phyloP scores from a whole-genome alignment of 2,797 vertebrate species.

The Helarctos malayanus region DNA sequence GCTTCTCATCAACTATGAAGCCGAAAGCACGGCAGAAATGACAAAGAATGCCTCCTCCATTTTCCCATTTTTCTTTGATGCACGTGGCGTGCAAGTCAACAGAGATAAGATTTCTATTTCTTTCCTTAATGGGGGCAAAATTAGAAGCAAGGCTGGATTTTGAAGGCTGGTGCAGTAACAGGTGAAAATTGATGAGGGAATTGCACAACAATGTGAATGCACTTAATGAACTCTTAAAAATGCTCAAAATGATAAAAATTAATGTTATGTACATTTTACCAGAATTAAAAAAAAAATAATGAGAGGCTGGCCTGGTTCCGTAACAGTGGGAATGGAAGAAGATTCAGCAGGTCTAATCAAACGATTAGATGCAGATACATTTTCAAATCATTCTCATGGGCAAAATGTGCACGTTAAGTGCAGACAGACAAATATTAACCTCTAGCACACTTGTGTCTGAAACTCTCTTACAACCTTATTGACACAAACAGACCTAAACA shows the following conservation, averaged over 20 bases:
- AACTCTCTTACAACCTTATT: background rate
- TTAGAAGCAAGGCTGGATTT: slow-evolving; percentile 25
- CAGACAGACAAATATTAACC: background rate
- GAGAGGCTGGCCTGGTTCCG: background rate
- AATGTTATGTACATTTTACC: background rate
- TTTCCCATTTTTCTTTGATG: background rate
- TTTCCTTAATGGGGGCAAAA: background rate
- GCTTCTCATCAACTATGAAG: background rate
- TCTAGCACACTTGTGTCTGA: background rate
- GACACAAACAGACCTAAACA: slow-evolving; percentile 19
- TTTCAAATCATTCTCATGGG: background rate
- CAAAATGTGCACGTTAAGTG: background rate
- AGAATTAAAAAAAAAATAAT: background rate
- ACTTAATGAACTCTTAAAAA: background rate
- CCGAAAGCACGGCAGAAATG: background rate
- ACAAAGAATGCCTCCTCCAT: background rate
- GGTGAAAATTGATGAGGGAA: background rate
- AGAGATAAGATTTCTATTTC: background rate
- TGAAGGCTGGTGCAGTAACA: background rate
- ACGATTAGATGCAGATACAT: background rate
- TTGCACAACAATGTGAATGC: background rate
- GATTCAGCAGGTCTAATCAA: background rate
- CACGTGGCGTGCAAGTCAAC: background rate
- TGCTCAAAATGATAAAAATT: slow-evolving; percentile 13
- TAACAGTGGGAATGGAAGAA: background rate